phyloP scores from a whole-genome alignment of 2,888 invertebrate genomes.

The Philereme transversata region DNA sequence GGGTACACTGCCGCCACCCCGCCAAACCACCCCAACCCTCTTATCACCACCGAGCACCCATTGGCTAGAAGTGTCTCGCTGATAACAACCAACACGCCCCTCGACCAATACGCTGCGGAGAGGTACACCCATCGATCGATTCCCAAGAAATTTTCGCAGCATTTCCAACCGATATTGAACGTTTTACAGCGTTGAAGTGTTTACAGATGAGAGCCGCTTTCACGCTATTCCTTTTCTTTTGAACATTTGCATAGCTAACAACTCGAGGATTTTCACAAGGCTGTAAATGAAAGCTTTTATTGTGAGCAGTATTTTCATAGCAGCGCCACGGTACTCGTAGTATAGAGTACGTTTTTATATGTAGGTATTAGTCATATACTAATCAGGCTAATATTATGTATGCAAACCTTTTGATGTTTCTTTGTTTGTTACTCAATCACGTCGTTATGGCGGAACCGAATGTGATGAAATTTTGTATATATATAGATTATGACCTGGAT shows the following conservation, averaged over 20 bases:
- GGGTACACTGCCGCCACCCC: constrained; percentile 74
- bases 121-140: constrained; percentile 79
- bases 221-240: constrained; percentile 45
- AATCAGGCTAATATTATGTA: too few relatives aligned
- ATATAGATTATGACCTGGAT: too few relatives aligned
- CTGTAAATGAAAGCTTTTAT: constrained; percentile 18
- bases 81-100: constrained; percentile 80
- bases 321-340: too few relatives aligned
- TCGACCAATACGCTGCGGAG: constrained; percentile 65
- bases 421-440: too few relatives aligned
- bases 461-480: too few relatives aligned
- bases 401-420: too few relatives aligned
- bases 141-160: constrained; percentile 66
- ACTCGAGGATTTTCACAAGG: constrained; percentile 24
- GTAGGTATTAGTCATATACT: too few relatives aligned
- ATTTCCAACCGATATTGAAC: constrained; percentile 72
- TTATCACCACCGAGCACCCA: constrained; percentile 64
- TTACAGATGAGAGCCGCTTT: constrained; percentile 60
- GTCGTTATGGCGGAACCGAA: too few relatives aligned
- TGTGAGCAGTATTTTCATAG: background rate
- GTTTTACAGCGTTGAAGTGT: constrained; percentile 64
- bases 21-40: constrained; percentile 76
- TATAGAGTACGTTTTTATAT: too few relatives aligned
- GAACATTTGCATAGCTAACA: constrained; percentile 41
- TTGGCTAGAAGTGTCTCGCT: constrained; percentile 64